Base-by-base conservation (phyloP, 1,140 invertebrate species). In the Doryteuthis pealeii region DNA sequence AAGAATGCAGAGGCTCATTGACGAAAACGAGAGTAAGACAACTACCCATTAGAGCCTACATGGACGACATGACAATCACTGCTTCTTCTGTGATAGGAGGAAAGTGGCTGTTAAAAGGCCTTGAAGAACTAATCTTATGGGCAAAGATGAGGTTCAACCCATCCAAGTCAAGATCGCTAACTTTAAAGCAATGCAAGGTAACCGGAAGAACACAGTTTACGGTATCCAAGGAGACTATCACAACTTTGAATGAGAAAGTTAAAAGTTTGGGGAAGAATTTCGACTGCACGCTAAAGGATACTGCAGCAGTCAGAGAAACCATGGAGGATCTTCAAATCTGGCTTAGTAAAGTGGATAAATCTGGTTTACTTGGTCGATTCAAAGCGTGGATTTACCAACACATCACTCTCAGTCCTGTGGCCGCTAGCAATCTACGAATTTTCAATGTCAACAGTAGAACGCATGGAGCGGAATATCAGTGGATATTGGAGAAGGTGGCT, bases 1-100 rank as follows among this genome's bases (percentile, higher is more conserved):
- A 65, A 43, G 70, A 65, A 67, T 72, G 40, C 40, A 73, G 71
- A 67, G 76, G 71, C 1, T 67, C 71, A 62, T 70, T 70, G 15
- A 72, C 69, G 69, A 72, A 28, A 43, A 33, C 73, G 28, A 58
- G 71, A 18, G 58, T 72, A n/a, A 35, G 71, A 70, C 70, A 75
- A 72, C 43, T 73, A 35, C 45, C 32, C 30, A 54, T 62, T n/a
- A 72, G 66, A 72, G 73, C 73, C 2, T 77, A 72, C 45, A 72
- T 74, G 73, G 73, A 70, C 28, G 75, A 76, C 26, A 69, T 74
- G 66, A 69, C 22, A 22, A 31, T 67, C 14, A 76, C 45, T 32
- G 58, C 68, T 45, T 71, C 69, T 58, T 32, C 14, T 32, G 43
- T 71, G 3, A 62, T 72, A 2, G 70, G 74, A 1, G 65, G 49